A percentile compares a stretch with the other conserved stretches of the same genome.
Evolutionary conservation across 2,888 invertebrate genomes (phyloP).

Genomic region (Sceliomorpha sp.): DNA sequence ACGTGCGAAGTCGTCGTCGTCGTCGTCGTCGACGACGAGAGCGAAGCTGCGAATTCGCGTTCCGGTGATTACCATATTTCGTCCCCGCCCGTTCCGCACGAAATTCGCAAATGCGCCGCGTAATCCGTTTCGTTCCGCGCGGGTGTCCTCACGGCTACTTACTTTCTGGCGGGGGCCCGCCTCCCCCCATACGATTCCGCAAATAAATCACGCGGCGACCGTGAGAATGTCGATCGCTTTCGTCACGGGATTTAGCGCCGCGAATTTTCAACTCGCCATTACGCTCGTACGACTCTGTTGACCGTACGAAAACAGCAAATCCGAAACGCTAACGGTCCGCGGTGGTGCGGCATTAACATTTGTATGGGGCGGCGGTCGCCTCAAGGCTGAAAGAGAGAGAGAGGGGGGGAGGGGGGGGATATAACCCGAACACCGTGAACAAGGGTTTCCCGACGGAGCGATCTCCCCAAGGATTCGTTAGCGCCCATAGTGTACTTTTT

Average conservation of each 20-base stretch:
- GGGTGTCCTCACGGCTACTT: slow-evolving; percentile 57
- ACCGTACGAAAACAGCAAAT: slow-evolving; percentile 57
- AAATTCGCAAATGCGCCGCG: slow-evolving; percentile 47
- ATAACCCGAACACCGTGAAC: slow-evolving; percentile 52
- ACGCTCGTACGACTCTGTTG: slow-evolving; percentile 22
- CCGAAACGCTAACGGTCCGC: slow-evolving; percentile 67
- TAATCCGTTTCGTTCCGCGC: slow-evolving; percentile 64
- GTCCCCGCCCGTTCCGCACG: slow-evolving; percentile 13
- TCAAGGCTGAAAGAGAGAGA: too few species aligned
- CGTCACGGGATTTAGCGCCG: slow-evolving; percentile 69
- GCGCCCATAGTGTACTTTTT: slow-evolving; percentile 70
- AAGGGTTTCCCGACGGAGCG: slow-evolving; percentile 58
- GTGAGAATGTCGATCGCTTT: slow-evolving; percentile 70
- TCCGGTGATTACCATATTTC: not conserved
- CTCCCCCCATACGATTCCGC: slow-evolving; percentile 57
- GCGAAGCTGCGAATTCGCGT: not conserved
- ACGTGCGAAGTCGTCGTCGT: too few species aligned
- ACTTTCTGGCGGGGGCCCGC: slow-evolving; percentile 48
- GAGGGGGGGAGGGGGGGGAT: too few species aligned
- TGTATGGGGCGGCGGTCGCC: slow-evolving; percentile 63
- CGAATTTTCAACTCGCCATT: slow-evolving; percentile 56
- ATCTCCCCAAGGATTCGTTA: slow-evolving; percentile 73
- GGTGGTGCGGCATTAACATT: slow-evolving; percentile 66
- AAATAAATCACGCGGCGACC: slow-evolving; percentile 63
- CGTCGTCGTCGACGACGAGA: too few species aligned